Evolutionary conservation across 2,888 invertebrate species (phyloP).

Genomic region (Eubasilissa splendida): DNA sequence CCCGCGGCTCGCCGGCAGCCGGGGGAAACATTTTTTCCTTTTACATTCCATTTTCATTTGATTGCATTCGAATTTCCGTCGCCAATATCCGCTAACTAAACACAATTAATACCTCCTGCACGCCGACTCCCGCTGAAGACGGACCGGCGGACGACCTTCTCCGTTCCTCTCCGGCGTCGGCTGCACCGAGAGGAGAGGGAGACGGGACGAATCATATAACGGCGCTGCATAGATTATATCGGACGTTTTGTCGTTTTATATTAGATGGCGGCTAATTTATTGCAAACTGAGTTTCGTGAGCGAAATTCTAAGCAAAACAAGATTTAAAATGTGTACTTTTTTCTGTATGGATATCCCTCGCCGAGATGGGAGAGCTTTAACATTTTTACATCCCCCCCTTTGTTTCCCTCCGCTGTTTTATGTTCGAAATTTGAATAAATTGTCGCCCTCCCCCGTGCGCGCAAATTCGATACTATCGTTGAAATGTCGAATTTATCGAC

Average conservation of each 20-base stretch:
- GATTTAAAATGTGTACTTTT: slow-evolving; percentile 53
- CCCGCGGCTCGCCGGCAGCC: slow-evolving; percentile 36
- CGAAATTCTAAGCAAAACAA: slow-evolving; percentile 57
- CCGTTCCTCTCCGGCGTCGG: slow-evolving; percentile 29
- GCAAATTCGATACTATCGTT: slow-evolving; percentile 54
- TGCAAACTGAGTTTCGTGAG: slow-evolving; percentile 70
- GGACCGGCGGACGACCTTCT: slow-evolving; percentile 42
- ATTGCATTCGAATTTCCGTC: slow-evolving; percentile 65
- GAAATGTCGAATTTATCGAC: slow-evolving; percentile 59
- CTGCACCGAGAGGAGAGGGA: slow-evolving; percentile 62
- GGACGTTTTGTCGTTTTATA: slow-evolving; percentile 73
- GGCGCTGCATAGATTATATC: slow-evolving; percentile 59
- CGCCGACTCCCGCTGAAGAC: slow-evolving; percentile 53
- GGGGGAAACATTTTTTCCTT: slow-evolving; percentile 47
- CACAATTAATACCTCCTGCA: slow-evolving; percentile 70
- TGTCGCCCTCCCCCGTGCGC: slow-evolving; percentile 54
- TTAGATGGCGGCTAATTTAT: slow-evolving; percentile 73
- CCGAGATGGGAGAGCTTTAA: slow-evolving; percentile 43
- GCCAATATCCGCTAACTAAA: slow-evolving; percentile 75
- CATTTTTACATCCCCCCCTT: slow-evolving; percentile 48
- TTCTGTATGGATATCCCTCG: slow-evolving; percentile 49
- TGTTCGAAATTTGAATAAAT: slow-evolving; percentile 59
- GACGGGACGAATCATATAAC: slow-evolving; percentile 60
- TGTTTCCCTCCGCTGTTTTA: slow-evolving; percentile 55
- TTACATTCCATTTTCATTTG: slow-evolving; percentile 57